Evolutionary conservation across 2,888 invertebrate species (phyloP), one percentile per base, ranked within the genome.

Genomic region (Aspidapion aeneum): DNA sequence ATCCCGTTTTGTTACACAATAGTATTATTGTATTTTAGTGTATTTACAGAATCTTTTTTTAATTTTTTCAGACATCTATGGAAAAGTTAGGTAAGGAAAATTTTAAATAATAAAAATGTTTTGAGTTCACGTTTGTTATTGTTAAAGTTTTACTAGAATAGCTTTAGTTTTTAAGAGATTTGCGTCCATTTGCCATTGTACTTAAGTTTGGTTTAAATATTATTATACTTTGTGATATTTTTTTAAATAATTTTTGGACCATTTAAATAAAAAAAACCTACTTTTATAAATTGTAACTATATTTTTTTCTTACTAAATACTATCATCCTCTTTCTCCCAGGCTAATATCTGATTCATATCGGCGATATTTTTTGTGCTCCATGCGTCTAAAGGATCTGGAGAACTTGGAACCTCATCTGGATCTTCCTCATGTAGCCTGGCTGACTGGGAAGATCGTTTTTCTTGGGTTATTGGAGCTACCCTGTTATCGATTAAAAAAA

Each of bases 341-440:
- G 87, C 87, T 67, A 89, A 81, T 73, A 90, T 86, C 71, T 86
- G 85, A 78, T 89, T 90, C 82, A 90, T 90, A 77, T 86, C 87
- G 64, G 86, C 83, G 70, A 90, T 85, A 70, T 84, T 86, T 68
- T 86, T 84, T 52, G 87, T 89, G 78, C 89, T 90, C 90, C 90
- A 90, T 0, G 90, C 87, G 73, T 90, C 88, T 65, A 90, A 77
- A 2, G 88, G 88, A 80, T 89, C 88, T 1, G 85, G 83, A 5
- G 83, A 83, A 58, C 81, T 78, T 55, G 69, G 72, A 21, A 77
- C 76, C 0, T 75, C 75, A 64, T 75, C 71, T 21, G 63, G 60
- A 61, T 69, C 67, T 50, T 65, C 56, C 7, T 66, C 35, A 60
- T 74, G 69, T 60, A 72, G 71, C 61, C 74, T 76, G 20, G 81